Evolutionary conservation across 1,140 invertebrate species (phyloP), one percentile per base, ranked within the genome.

Genomic region (Tribolium castaneum): DNA sequence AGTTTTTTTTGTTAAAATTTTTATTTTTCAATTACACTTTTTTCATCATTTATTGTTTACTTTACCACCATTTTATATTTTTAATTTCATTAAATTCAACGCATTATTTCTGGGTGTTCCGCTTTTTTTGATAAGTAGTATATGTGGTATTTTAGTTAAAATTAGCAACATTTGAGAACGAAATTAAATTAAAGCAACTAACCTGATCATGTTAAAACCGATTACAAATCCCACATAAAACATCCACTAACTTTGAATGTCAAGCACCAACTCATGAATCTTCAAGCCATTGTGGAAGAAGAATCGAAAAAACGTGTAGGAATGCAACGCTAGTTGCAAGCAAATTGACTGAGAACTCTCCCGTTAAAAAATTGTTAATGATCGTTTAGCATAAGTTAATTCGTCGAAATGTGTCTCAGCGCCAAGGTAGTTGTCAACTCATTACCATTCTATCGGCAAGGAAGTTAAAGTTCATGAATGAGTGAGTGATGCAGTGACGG

Each of bases 221-320:
- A 62, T 4, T 10, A 56, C 52, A 56, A 56, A 56, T 30, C 34
- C 13, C 30, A 35, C 59, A 62, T 13, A 3, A 62, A 13, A 9
- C 16, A 62, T 30, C 30, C 30, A 34, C 12, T 13, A 35, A 25
- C 14, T 66, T 30, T 66, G 59, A 66, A 34, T 66, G 30, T 35
- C 30, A 35, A 66, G 25, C n/a, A 66, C n/a, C 30, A 30, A 66
- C 25, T 66, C 59, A 66, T 66, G 59, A 35, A 35, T 66, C 59
- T 5, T 22, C 10, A 25, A 59, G n/a, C 54, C 30, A 66, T 66
- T 66, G 59, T 66, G 13, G 59, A 35, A 66, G 25, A 66, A 22
- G 30, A 66, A 66, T n/a, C 30, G 59, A 66, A 66, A 66, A 66
- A 66, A 66, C 59, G 59, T 66, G 59, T 13, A n/a, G 59, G 59